Base-by-base conservation (phyloP, 2,888 invertebrate genomes). In the Carcina quercana region DNA sequence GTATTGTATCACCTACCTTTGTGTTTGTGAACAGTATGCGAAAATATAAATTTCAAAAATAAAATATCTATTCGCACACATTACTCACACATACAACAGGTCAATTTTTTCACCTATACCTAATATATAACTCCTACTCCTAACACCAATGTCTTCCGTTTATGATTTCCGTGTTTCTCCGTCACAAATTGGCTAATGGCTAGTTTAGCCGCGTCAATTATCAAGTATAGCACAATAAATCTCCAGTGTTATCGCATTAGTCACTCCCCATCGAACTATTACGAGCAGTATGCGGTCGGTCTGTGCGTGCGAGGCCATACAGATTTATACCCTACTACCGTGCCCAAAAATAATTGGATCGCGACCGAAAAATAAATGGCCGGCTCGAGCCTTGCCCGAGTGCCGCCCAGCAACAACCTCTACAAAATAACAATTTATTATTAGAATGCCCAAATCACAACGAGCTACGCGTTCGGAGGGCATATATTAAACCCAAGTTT, bases 291-390 rank as follows among this genome's bases (percentile, higher is more conserved):
- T 12, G 8, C 15, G 10, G 43, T 40, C 49, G 54, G 59, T 59
- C 65, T 61, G 69, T 63, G 59, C 52, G 53, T 47, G 41, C 47
- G 49, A 40, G 33, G 47, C 40, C 45, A 6, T 47, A 50, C 43
- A 70, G 74, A 74, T 74, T 75, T 71, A 72, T 78, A 65, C 64
- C 52, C 56, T 61, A 67, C 68, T 69, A 74, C 67, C 74, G 63
- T 68, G 70, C 71, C 75, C 69, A 64, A 72, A 79, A 82, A 80
- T 80, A 80, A 82, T 80, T 80, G 79, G 78, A 72, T 67, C 53
- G 64, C 65, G 64, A 69, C 68, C 74, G 74, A 73, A 75, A 78
- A 74, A 82, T 79, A 80, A 78, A 76, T 78, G 67, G 72, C 60
- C 52, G 51, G 37, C 53, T 52, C 44, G 51, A 47, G 49, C 50